Evolutionary conservation across 2,113 vertebrate species (phyloP).

Genomic region (Procavia capensis): DNA sequence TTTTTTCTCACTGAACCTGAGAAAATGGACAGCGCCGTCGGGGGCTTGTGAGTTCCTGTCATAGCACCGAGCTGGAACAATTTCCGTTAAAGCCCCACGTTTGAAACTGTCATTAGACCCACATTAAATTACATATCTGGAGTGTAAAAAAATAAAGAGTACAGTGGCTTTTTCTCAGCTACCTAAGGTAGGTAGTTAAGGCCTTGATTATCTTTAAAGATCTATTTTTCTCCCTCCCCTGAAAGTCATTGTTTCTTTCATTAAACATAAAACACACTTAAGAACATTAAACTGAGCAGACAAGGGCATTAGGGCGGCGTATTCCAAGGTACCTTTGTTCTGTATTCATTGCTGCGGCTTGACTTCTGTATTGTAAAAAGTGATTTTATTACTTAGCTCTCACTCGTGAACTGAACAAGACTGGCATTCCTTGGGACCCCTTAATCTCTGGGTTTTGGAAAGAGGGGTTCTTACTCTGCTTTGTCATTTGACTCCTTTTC

Average conservation of each 20-base stretch:
- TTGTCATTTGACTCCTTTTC: not conserved
- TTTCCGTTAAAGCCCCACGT: conserved; percentile 89
- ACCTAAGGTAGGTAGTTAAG: conserved; percentile 86
- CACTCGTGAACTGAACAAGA: conserved; percentile 26
- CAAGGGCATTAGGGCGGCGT: conserved; percentile 82
- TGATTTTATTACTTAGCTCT: conserved; percentile 76
- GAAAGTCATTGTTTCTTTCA: conserved; percentile 87
- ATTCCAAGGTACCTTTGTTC: conserved; percentile 81
- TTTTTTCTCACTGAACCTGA: conserved; percentile 84
- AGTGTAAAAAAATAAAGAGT: conserved; percentile 90
- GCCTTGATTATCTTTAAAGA: conserved; percentile 88
- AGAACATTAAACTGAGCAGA: conserved; percentile 79
- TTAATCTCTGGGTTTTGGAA: not conserved
- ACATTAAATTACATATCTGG: conserved; percentile 90
- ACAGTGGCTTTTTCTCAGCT: conserved; percentile 86
- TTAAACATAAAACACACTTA: conserved; percentile 86
- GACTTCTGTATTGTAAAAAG: conserved; percentile 67
- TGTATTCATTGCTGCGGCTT: conserved; percentile 72
- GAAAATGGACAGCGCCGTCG: conserved; percentile 89
- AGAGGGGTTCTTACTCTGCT: not conserved
- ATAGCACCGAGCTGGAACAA: conserved; percentile 87
- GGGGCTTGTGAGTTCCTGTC: conserved; percentile 87
- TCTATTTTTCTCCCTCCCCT: conserved; percentile 86
- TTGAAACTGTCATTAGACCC: conserved; percentile 90
- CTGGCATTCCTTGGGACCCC: not conserved